These are phyloP conservation scores for Panthera uncia DNA, from an alignment of 2,113 vertebrate genomes.

Conservation along the genomic window DNA sequence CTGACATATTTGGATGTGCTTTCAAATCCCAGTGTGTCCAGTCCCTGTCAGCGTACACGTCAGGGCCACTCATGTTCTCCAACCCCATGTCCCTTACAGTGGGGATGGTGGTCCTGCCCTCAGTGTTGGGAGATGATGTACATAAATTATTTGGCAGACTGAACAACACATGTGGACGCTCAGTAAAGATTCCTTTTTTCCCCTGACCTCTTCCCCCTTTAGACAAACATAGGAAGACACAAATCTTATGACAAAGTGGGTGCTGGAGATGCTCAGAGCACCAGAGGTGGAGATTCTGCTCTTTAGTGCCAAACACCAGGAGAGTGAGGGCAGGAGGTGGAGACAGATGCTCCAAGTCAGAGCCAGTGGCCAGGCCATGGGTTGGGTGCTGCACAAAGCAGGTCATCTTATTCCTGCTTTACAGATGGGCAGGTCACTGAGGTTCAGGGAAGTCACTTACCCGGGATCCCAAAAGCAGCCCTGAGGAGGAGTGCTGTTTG, in stretches of 20 bases:
- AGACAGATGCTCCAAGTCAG: not conserved
- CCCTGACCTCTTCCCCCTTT: not conserved
- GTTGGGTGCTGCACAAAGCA: fast-evolving
- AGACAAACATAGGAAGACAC: not conserved
- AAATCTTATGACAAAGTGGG: not conserved
- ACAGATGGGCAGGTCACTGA: not conserved
- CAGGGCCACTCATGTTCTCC: not conserved
- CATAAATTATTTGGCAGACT: not conserved
- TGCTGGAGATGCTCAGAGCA: not conserved
- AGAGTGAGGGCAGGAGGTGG: not conserved
- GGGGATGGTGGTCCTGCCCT: not conserved
- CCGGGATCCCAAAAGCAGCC: not conserved
- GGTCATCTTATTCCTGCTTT: not conserved
- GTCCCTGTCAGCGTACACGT: not conserved
- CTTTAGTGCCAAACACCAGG: not conserved
- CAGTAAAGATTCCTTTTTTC: not conserved
- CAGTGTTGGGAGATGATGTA: not conserved
- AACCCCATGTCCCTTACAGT: not conserved
- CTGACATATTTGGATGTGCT: not conserved
- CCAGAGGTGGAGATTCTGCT: too few relatives aligned
- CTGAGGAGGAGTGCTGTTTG: not conserved
- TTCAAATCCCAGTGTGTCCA: not conserved
- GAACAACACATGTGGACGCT: not conserved
- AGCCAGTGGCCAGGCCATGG: not conserved
- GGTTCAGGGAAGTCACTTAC: not conserved